Conservation (phyloP, 2,888 invertebrate species). For the Tromatobia lineatoria region DNA sequence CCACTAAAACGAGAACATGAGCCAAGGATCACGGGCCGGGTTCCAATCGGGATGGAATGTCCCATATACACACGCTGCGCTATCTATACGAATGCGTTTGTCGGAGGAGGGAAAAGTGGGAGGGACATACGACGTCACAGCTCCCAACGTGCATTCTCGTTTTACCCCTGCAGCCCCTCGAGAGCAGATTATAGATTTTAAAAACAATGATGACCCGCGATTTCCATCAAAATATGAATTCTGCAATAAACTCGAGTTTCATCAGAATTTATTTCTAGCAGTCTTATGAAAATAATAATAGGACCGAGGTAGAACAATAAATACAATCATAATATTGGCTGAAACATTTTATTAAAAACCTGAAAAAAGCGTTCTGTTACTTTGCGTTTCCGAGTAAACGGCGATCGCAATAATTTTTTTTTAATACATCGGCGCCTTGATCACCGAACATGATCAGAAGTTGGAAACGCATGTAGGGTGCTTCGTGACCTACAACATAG, state of each 20-base stretch:
- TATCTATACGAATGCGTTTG: neutral
- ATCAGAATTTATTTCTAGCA: neutral
- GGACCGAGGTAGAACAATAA: neutral
- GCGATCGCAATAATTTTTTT: neutral
- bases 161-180: conserved; percentile 13
- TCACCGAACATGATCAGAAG: conserved; percentile 2
- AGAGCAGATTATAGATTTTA: conserved; percentile 42
- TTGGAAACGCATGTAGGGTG: neutral
- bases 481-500: neutral
- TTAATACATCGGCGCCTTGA: neutral
- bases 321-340: neutral
- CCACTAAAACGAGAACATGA: no score
- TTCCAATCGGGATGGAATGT: no score
- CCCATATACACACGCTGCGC: neutral
- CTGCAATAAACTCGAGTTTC: neutral
- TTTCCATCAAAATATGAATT: neutral
- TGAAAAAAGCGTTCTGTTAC: neutral
- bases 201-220: conserved; percentile 32
- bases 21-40: no score
- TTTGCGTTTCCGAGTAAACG: neutral
- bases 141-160: conserved; percentile 23
- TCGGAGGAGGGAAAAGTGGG: neutral
- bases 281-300: neutral
- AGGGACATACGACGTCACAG: conserved; percentile 7
- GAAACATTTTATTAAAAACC: neutral